Evolutionary conservation across 2,113 vertebrate species (phyloP), one percentile per base, ranked within the genome.

Genomic region (Gopherus flavomarginatus): DNA sequence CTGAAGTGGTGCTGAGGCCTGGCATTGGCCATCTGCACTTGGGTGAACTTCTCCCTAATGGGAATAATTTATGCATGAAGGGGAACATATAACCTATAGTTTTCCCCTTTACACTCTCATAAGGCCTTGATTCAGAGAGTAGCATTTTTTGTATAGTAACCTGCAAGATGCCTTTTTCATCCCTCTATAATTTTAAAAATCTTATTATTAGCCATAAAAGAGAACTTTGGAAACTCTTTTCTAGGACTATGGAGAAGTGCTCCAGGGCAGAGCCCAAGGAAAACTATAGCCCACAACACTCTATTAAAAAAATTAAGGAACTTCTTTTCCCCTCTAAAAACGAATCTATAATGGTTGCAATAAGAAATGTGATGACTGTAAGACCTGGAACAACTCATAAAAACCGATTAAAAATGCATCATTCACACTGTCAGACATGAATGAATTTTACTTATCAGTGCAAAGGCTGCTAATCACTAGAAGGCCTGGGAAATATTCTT

Each of bases 391-490:
- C 0, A 81, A 11, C 3, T 56, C 11, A 85, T 14, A 24, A 92
- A 93, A 91, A 94, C 57, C 87, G 35, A 2, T 8, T 26, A 85
- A 78, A 78, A 29, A 12, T 44, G 8, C 21, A 16, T 35, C 1
- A 53, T 57, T 13, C 27, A 0, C 72, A 80, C 82, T 83, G 83
- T 91, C 75, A 69, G 19, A 86, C 13, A 9, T 4, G 94, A 84
- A 86, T 78, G 7, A 3, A 72, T 82, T 42, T 86, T 83, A 89
- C 92, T 86, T 44, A 35, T 85, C 47, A 26, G 6, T 10, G 19
- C 85, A 93, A 95, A 86, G 83, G 81, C 72, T 69, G 57, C 86
- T 19, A 84, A 42, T 22, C 42, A 80, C 69, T 19, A 86, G 49
- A 89, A 95, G 16, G 26, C 42, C 88, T 4, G 0, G 24, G 42